Evolutionary conservation across 2,888 invertebrate genomes (phyloP).

Genomic region (Punctoribates punctum): DNA sequence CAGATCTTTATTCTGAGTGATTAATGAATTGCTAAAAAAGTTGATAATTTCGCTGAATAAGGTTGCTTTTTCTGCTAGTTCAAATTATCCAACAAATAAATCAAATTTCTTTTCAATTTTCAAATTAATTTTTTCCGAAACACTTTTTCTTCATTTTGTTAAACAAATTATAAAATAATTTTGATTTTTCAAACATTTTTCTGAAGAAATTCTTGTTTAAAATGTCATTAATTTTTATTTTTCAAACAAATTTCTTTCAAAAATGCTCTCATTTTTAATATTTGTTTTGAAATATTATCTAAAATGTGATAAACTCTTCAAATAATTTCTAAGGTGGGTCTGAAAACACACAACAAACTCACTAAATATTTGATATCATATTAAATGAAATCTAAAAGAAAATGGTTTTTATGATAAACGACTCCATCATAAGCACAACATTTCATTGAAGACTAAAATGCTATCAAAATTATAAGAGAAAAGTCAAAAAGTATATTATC

Average conservation of each 20-base stretch:
- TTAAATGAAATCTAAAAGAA: not conserved
- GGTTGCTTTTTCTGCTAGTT: not conserved
- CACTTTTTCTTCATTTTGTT: no score
- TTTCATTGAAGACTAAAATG: conserved; percentile 31
- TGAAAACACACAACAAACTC: not conserved
- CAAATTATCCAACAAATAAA: not conserved
- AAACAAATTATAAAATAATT: not conserved
- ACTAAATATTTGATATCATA: conserved; percentile 18
- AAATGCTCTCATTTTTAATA: not conserved
- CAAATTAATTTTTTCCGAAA: not conserved
- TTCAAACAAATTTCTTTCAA: not conserved
- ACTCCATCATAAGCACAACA: conserved; percentile 23
- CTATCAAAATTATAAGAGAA: not conserved
- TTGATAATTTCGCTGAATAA: not conserved
- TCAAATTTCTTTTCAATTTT: not conserved
- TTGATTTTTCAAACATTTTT: not conserved
- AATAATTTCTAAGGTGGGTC: conserved; percentile 23
- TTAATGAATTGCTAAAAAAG: not conserved
- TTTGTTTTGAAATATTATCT: no score
- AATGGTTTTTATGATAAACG: not conserved
- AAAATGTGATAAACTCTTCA: not conserved
- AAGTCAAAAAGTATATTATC: not conserved
- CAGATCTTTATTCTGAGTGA: conserved; percentile 1
- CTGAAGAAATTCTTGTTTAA: not conserved
- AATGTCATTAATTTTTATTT: not conserved